phyloP scores from a whole-genome alignment of 2,797 vertebrate genomes.

The Gambusia yucatana region DNA sequence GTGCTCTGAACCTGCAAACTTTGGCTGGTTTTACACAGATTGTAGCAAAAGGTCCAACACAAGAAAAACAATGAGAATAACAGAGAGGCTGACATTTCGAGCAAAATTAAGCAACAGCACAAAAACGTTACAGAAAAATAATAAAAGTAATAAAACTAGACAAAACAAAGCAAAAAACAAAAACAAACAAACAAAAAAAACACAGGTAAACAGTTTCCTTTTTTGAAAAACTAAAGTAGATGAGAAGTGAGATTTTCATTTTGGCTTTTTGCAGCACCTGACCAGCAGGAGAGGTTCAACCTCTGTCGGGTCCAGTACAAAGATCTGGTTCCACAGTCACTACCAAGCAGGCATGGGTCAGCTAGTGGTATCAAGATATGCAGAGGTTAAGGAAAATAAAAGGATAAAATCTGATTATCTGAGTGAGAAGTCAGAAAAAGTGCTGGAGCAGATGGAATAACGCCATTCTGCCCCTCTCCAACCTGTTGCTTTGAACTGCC shows the following conservation, averaged over 20 bases:
- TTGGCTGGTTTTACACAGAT: conserved; percentile 31
- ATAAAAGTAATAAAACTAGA: neutral
- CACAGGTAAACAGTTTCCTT: neutral
- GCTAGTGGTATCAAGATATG: neutral
- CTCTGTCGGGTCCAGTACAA: conserved; percentile 25
- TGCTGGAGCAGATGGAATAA: neutral
- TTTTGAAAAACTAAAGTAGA: neutral
- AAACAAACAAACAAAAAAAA: neutral
- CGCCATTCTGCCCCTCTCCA: neutral
- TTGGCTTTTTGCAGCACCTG: conserved; percentile 47
- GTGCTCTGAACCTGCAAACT: conserved; percentile 43
- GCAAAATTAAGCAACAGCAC: neutral
- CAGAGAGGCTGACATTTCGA: neutral
- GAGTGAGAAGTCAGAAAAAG: neutral
- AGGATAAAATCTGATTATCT: neutral
- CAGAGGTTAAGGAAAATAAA: neutral
- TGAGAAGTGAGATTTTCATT: conserved; percentile 18
- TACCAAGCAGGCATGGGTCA: neutral
- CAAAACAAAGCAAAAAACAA: neutral
- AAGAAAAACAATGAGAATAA: conserved; percentile 11
- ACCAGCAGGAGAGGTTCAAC: conserved; percentile 43
- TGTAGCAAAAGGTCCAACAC: neutral
- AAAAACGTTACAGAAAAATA: neutral
- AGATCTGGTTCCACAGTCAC: conserved; percentile 16
- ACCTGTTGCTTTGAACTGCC: neutral